A percentile compares a stretch with the other conserved stretches of the same genome.
These are phyloP conservation scores for Perizoma affinitatum DNA, from an alignment of 2,888 invertebrate genomes.

Conservation along the genomic window DNA sequence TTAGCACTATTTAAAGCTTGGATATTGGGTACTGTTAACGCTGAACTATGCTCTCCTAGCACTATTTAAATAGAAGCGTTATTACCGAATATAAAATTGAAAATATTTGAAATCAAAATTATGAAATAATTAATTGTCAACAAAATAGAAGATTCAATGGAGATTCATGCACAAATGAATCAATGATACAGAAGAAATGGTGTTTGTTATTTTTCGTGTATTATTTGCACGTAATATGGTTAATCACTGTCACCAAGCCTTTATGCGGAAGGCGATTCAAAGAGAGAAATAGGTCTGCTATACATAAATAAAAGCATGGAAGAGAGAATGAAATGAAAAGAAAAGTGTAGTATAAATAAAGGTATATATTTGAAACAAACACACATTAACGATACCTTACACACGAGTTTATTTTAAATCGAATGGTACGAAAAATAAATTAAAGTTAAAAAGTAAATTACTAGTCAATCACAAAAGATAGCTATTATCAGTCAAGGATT, in stretches of 20 bases:
- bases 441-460: slow-evolving; percentile 60
- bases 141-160: slow-evolving; percentile 67
- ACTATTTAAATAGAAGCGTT: slow-evolving; percentile 77
- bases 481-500: slow-evolving; percentile 65
- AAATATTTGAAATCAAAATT: slow-evolving; percentile 56
- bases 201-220: slow-evolving; percentile 73
- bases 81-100: slow-evolving; percentile 66
- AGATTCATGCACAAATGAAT: slow-evolving; percentile 83
- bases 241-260: slow-evolving; percentile 78
- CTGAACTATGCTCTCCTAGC: slow-evolving; percentile 76
- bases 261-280: slow-evolving; percentile 65
- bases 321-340: slow-evolving; percentile 81
- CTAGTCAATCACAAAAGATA: slow-evolving; percentile 61
- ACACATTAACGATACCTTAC: slow-evolving; percentile 80
- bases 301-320: slow-evolving; percentile 78
- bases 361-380: slow-evolving; percentile 84
- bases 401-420: slow-evolving; percentile 54
- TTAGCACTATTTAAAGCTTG: slow-evolving; percentile 75
- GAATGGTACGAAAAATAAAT: slow-evolving; percentile 64
- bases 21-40: slow-evolving; percentile 64
- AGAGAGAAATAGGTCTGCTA: slow-evolving; percentile 77
- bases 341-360: slow-evolving; percentile 81
- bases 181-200: slow-evolving; percentile 82
- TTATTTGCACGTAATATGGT: slow-evolving; percentile 68
- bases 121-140: slow-evolving; percentile 55